Base-by-base conservation (phyloP, 2,888 invertebrate species). In the Tigriopus californicus region DNA sequence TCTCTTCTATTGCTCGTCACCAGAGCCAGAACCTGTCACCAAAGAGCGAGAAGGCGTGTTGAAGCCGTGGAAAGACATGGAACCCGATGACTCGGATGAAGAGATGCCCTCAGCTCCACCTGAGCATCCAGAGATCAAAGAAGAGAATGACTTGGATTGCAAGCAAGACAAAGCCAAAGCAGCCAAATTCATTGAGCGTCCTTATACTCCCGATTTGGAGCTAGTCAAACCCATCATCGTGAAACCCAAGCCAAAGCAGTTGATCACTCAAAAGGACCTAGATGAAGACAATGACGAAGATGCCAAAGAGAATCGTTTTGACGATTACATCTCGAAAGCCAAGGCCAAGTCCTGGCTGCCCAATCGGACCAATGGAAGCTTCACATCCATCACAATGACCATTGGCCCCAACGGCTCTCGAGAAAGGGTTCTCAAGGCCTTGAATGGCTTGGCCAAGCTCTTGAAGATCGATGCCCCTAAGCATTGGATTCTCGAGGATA, bases 401-500 rank as follows among this genome's bases (percentile, higher is more conserved):
- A n/a, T 58, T 10, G 48, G 49, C 10, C 24, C 24, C 15, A 54
- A 54, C 15, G 49, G 33, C 15, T 25, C 41, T 8, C 33, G 33
- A 20, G 46, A 58, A 25, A 13, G 22, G 8, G 24, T 58, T 13
- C 33, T 58, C n/a, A 58, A 49, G 47, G 58, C 49, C 13, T 20
- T 58, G 4, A 58, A 58, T 47, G 58, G 58, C 6, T 22, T 58
- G 33, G 48, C 58, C 12, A 58, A 58, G 44, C 42, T 58, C 22
- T 18, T 58, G 12, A 47, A 58, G 18, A 58, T 58, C 11, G 58
- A 58, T 15, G n/a, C 58, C 24, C 58, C 58, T 10, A 58, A 58
- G 18, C 58, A 58, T 13, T 58, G 58, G 58, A 20, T 58, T 13
- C 25, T 22, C 8, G 58, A 58, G 40, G 58, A 58, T 15, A 48